Evolutionary conservation across 2,888 invertebrate genomes (phyloP).

Genomic region (Ochlodes sylvanus): DNA sequence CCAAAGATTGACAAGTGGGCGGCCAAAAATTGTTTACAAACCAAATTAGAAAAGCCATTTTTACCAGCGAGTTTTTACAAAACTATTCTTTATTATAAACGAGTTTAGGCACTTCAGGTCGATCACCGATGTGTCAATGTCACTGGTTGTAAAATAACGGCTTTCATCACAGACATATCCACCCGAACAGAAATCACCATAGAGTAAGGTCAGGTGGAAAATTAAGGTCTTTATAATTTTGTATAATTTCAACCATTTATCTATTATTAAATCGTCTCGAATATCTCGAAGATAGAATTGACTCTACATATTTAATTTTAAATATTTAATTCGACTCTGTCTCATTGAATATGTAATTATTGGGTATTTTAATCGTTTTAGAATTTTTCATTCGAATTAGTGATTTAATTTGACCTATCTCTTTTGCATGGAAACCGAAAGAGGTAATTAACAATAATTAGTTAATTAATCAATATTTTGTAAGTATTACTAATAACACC

Average conservation of each 20-base stretch:
- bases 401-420: not conserved
- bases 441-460: too few species aligned
- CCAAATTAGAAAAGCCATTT: slow-evolving; percentile 9
- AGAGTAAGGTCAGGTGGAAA: slow-evolving; percentile 46
- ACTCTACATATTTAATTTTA: slow-evolving; percentile 10
- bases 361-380: not conserved
- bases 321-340: slow-evolving; percentile 16
- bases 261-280: slow-evolving; percentile 36
- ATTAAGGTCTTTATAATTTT: slow-evolving; percentile 31
- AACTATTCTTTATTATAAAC: slow-evolving; percentile 18
- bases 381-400: not conserved
- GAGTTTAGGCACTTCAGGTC: slow-evolving; percentile 8
- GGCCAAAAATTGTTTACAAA: slow-evolving; percentile 43
- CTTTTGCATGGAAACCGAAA: not conserved
- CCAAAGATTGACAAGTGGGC: slow-evolving; percentile 52
- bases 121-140: not conserved
- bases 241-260: slow-evolving; percentile 46
- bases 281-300: slow-evolving; percentile 10
- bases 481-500: too few species aligned
- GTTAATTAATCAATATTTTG: too few species aligned
- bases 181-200: slow-evolving; percentile 48
- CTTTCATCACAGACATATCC: slow-evolving; percentile 45
- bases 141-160: slow-evolving; percentile 43
- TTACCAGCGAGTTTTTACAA: not conserved
- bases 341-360: not conserved